These are phyloP conservation scores for Nemoura dubitans DNA, from an alignment of 2,888 invertebrate species.

Conservation along the genomic window DNA sequence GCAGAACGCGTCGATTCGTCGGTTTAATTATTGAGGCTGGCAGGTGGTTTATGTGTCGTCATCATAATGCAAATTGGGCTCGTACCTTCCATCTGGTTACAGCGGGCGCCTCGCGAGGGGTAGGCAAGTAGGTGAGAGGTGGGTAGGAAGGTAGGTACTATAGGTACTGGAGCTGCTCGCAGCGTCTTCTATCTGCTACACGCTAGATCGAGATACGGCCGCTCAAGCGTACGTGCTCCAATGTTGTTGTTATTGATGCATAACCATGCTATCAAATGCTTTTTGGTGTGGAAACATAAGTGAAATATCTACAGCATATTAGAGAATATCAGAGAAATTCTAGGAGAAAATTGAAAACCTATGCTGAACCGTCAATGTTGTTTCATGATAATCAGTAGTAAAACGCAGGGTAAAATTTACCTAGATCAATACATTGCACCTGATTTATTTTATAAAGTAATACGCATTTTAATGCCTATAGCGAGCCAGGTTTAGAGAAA, in stretches of 20 bases:
- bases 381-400: conserved; percentile 12
- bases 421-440: too few species aligned
- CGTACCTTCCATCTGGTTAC: conserved; percentile 45
- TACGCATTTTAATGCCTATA: too few species aligned
- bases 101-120: not conserved
- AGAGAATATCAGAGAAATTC: conserved; percentile 9
- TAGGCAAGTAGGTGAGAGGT: not conserved
- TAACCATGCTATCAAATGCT: conserved; percentile 37
- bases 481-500: too few species aligned
- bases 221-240: conserved; percentile 28
- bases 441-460: too few species aligned
- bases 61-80: conserved; percentile 47
- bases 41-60: conserved; percentile 42
- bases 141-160: not conserved
- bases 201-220: conserved; percentile 3
- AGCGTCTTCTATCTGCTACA: conserved; percentile 22
- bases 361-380: not conserved
- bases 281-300: conserved; percentile 38
- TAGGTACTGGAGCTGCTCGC: not conserved
- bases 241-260: conserved; percentile 42
- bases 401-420: too few species aligned
- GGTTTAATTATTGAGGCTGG: conserved; percentile 41
- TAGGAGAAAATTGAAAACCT: conserved; percentile 24
- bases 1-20: conserved; percentile 26
- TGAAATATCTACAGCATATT: conserved; percentile 34